A percentile compares a stretch with the other conserved stretches of the same genome.
These are phyloP conservation scores for Prosopocoilus inquinatus DNA, from an alignment of 2,888 invertebrate species.

Conservation along the genomic window DNA sequence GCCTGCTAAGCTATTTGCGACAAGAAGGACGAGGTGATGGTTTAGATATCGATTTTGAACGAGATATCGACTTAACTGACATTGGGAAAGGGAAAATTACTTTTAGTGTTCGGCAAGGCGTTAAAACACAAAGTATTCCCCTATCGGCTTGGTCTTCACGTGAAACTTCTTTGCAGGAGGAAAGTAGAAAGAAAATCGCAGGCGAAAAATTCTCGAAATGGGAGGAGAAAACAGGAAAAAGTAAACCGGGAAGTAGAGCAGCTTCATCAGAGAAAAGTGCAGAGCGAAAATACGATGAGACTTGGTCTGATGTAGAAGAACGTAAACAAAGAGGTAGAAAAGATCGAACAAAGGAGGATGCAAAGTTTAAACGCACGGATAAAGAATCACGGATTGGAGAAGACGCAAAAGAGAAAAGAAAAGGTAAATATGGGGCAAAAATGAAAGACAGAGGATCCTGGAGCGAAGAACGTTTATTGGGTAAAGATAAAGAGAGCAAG, in stretches of 20 bases:
- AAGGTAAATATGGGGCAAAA: constrained; percentile 4
- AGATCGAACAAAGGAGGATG: constrained; percentile 1
- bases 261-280: neutral
- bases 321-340: neutral
- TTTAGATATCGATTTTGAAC: neutral
- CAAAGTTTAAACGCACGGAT: neutral
- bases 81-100: neutral
- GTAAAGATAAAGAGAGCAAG: neutral
- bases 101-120: no score
- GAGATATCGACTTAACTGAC: neutral
- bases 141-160: no score
- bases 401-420: neutral
- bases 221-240: constrained; percentile 8
- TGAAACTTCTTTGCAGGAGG: no score
- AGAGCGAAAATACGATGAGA: constrained; percentile 5
- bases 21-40: constrained; percentile 2
- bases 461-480: neutral
- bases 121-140: no score
- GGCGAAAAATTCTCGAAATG: neutral
- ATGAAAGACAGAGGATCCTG: neutral
- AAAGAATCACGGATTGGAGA: neutral
- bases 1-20: neutral
- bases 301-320: neutral
- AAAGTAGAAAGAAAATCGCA: no score
- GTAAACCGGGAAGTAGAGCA: neutral